Conservation (phyloP, 2,888 invertebrate species). For the Bembecia ichneumoniformis region DNA sequence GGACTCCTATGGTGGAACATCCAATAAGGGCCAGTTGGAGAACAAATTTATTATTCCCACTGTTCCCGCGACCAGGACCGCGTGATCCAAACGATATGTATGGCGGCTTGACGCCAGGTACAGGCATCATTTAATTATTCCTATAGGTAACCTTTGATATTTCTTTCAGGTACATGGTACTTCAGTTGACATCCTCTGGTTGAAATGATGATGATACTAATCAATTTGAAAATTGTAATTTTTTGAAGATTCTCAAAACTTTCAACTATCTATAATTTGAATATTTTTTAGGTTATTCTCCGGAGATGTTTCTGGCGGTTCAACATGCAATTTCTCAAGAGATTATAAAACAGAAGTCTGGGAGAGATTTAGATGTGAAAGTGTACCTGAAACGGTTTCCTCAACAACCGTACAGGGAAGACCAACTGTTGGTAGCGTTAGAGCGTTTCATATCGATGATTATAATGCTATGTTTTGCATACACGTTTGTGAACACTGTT, state of each 20-base stretch:
- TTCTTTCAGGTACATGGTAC: too few species aligned
- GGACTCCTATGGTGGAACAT: conserved; percentile 57
- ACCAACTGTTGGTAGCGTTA: conserved; percentile 78
- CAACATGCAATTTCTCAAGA: conserved; percentile 58
- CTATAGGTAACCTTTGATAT: neutral
- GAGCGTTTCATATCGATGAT: conserved; percentile 82
- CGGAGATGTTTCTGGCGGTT: conserved; percentile 58
- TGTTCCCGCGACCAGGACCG: conserved; percentile 79
- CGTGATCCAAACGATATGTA: conserved; percentile 64
- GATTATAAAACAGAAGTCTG: conserved; percentile 51
- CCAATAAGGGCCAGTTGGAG: conserved; percentile 74
- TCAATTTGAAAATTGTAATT: too few species aligned
- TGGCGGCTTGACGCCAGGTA: conserved; percentile 73
- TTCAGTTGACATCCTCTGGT: too few species aligned
- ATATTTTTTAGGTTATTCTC: conserved; percentile 45
- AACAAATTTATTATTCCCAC: conserved; percentile 79
- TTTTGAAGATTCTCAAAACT: too few species aligned
- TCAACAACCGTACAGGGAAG: conserved; percentile 79
- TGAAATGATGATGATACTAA: too few species aligned
- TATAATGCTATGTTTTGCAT: conserved; percentile 85
- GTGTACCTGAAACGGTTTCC: conserved; percentile 78
- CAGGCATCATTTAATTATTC: neutral
- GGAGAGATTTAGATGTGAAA: conserved; percentile 39
- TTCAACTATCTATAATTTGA: neutral
- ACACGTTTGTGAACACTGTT: conserved; percentile 84